These are phyloP conservation scores for Myiothlypis coronata DNA, from an alignment of 2,797 vertebrate genomes.

Conservation along the genomic window DNA sequence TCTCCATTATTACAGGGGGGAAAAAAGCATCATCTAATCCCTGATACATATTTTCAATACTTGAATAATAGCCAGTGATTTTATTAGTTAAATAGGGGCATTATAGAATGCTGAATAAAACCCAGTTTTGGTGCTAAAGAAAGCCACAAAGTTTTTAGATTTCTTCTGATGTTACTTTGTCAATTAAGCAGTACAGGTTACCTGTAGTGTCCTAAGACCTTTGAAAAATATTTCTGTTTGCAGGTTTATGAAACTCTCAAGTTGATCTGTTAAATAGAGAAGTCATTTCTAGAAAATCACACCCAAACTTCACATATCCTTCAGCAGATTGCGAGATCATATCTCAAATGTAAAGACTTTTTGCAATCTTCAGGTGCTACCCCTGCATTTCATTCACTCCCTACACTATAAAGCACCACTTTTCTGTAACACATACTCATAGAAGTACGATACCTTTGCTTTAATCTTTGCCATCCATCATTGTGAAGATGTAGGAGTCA, in stretches of 20 bases:
- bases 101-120: constrained; percentile 2
- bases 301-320: neutral
- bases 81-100: neutral
- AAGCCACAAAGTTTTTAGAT: constrained; percentile 3
- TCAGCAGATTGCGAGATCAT: neutral
- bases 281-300: neutral
- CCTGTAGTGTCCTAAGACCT: neutral
- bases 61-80: neutral
- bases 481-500: neutral
- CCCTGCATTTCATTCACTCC: neutral
- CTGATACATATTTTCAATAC: neutral
- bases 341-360: neutral
- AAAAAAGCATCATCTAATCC: neutral
- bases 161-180: constrained; percentile 35
- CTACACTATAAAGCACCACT: neutral
- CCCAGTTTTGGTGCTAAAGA: neutral
- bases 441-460: neutral
- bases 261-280: neutral
- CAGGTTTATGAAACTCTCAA: neutral
- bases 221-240: neutral
- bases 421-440: neutral
- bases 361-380: neutral
- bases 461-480: constrained; percentile 28
- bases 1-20: neutral
- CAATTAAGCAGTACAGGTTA: neutral